Evolutionary conservation across 2,113 vertebrate genomes (phyloP).

Genomic region (Sturnira hondurensis): DNA sequence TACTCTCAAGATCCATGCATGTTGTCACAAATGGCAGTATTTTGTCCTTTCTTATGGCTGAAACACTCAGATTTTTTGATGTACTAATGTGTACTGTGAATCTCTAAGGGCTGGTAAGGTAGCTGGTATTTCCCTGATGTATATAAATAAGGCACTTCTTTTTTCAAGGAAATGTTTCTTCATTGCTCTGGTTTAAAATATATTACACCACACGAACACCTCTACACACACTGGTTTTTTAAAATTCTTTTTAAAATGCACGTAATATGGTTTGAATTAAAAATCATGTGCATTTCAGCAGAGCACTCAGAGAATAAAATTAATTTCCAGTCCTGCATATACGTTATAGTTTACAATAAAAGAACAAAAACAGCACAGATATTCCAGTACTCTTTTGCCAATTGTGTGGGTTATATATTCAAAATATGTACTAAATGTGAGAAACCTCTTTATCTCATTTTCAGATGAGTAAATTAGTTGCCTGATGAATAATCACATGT

Average conservation of each 20-base stretch:
- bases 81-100: too few species aligned
- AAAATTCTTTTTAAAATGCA: neutral
- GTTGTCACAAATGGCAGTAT: neutral
- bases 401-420: neutral
- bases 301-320: neutral
- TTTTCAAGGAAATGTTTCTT: neutral
- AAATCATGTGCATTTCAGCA: neutral
- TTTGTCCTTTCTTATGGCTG: neutral
- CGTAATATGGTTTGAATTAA: neutral
- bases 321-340: neutral
- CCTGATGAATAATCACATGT: neutral
- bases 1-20: neutral
- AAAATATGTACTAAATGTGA: neutral
- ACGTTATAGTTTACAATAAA: neutral
- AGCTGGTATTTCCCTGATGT: neutral
- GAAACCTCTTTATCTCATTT: neutral
- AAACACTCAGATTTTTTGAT: neutral
- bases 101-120: neutral
- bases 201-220: neutral
- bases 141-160: neutral
- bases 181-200: neutral
- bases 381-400: neutral
- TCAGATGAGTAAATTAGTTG: neutral
- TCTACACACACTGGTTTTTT: neutral
- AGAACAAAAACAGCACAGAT: neutral